Evolutionary conservation across 2,113 vertebrate genomes (phyloP), one percentile per base, ranked within the genome.

Genomic region (Nestor notabilis): DNA sequence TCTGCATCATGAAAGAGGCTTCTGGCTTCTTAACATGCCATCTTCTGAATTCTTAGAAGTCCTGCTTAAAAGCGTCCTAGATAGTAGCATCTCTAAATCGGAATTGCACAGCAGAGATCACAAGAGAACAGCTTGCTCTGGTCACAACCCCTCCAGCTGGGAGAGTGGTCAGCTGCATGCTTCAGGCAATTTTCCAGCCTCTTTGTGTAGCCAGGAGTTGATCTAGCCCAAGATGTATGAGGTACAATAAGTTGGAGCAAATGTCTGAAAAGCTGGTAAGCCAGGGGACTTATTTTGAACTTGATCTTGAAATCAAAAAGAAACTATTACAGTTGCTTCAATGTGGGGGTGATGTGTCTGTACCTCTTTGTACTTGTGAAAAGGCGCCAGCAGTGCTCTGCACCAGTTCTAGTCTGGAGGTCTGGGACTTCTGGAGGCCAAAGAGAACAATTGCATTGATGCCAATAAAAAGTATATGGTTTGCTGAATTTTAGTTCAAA

Each of bases 401-500:
- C 65, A 87, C 52, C 61, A 89, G n/a, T 87, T 82, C 83, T 87
- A 76, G 86, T 93, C 69, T 43, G 70, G 89, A 95, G 92, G 80
- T 93, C 94, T 95, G 83, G 31, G 69, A 82, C 83, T 97, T 97
- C 86, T 95, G 80, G n/a, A 95, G 89, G 77, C 86, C 89, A 92
- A 92, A 89, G 65, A 95, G 76, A 82, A 95, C 49, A 39, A 96
- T 76, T 95, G 80, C 95, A 92, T 44, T 65, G 69, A 90, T 93
- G 95, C 83, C 90, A 96, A 77, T 89, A 78, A 95, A 93, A 97
- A 96, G 86, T 89, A 82, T 93, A 93, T 41, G 56, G 72, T 93
- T 93, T 91, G 90, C 18, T 92, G 80, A 92, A 63, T 91, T 97
- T 97, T 91, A 93, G 83, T 95, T 97, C 95, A 97, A 96, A 97